These are phyloP conservation scores for Callaeas wilsoni DNA, from an alignment of 2,113 vertebrate genomes.

Conservation along the genomic window DNA sequence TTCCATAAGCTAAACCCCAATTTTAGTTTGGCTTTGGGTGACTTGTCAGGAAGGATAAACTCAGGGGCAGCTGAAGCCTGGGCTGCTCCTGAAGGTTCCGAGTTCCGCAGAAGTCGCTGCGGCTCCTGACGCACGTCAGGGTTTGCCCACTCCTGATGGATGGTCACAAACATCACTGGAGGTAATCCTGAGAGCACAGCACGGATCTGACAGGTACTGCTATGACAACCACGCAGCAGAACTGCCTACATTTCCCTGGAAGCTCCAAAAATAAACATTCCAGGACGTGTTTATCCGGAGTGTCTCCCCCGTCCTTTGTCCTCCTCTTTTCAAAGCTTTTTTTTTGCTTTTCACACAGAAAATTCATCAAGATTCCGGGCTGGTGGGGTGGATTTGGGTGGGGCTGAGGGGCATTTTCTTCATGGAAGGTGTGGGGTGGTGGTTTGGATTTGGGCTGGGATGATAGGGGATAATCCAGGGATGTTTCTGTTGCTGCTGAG, in stretches of 20 bases:
- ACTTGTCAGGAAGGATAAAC: not conserved
- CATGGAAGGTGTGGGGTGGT: not conserved
- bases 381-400: not conserved
- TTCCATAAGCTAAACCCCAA: not conserved
- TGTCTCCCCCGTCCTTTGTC: accelerated
- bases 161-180: not conserved
- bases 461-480: not conserved
- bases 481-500: not conserved
- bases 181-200: not conserved
- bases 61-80: not conserved
- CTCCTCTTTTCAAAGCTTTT: not conserved
- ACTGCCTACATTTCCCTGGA: not conserved
- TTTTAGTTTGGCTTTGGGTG: not conserved
- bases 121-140: not conserved
- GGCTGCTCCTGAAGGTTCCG: not conserved
- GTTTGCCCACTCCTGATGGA: not conserved
- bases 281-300: not conserved
- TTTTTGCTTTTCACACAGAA: not conserved
- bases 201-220: constrained; percentile 36
- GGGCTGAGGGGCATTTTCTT: not conserved
- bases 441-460: not conserved
- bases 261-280: constrained; percentile 25
- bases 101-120: not conserved
- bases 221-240: not conserved
- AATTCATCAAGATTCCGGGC: not conserved